Base-by-base conservation (phyloP, 1,140 invertebrate genomes). In the Mactra quadrangularis region DNA sequence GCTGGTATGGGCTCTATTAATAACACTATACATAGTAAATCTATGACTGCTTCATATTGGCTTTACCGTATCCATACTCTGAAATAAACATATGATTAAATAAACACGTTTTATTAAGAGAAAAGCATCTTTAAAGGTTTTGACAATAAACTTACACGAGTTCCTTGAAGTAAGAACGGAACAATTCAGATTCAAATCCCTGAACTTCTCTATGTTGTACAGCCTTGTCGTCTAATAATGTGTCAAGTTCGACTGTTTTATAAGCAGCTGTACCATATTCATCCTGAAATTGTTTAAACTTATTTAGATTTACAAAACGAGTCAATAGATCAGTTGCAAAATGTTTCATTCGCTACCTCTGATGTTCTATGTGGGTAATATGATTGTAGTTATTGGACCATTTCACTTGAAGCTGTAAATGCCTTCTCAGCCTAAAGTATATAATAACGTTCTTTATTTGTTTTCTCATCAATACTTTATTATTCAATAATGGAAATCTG, bases 161-260 rank as follows among this genome's bases (percentile, higher is more conserved):
- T 22, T 95, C 94, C 85, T 95, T 95, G 90, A 98, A 99, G 91
- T 98, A 98, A 0, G 96, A 95, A 9, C 96, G 94, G 89, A 99
- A 97, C 29, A 96, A 93, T 0, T 96, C 93, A 82, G 96, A 97
- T 93, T 99, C 97, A 83, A 95, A 95, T 22, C 95, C 96, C 90
- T 98, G 96, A 0, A 96, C 95, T 91, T 98, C 97, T 0, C 97
- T 93, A 88, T 97, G 96, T 85, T 98, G 95, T 0, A 96, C 95
- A 0, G 96, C 95, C 31, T 94, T 94, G 52, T 95, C 95, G 60
- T 95, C 95, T 15, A 98, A 93, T 86, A 96, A 95, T 13, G 96
- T 95, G 90, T 98, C 97, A 38, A 98, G 93, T 93, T 98, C 97
- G 6, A 97, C 96, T 0, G 96, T 96, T 92, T 97, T 97, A 90